Base-by-base conservation (phyloP, 2,888 invertebrate species). In the Cabera pusaria region DNA sequence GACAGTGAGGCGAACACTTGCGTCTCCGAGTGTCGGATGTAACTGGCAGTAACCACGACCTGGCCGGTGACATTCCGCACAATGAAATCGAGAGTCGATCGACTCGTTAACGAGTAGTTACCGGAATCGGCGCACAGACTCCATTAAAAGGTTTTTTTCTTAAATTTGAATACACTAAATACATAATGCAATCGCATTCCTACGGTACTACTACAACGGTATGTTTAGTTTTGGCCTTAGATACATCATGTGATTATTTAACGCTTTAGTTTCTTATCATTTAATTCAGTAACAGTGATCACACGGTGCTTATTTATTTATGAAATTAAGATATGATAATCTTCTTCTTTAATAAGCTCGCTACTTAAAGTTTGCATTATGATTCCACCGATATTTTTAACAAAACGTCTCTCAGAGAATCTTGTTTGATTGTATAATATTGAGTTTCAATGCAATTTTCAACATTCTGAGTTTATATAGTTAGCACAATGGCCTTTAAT, bases 1-100 rank as follows among this genome's bases (percentile, higher is more conserved):
- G 14, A 14, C 14, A 14, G 36, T 28, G 41, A 32, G 6, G 20
- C 24, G 18, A 20, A 28, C 29, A 27, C 25, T 43, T 20, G 25
- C 27, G 17, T 32, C 34, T 31, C 21, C 29, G 19, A 21, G 18
- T 7, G 17, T 32, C 27, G 27, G 32, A 32, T 40, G 42, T 32
- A 45, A 46, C 21, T 36, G 20, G 29, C 37, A 6, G 42, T 44
- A 41, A 44, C 44, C 44, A 25, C 45, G 59, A 62, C 64, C 61
- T 52, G 63, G 51, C 59, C 39, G 63, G 69, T 60, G 73, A 72
- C 74, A 76, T 76, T 76, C 78, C 72, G 56, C 48, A 45, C 54
- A 61, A 67, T 61, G 78, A 76, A 77, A 78, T 58, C 69, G 76
- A 78, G 78, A 78, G 79, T 77, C 65, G 57, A 53, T 51, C 55